Evolutionary conservation across 2,888 invertebrate species (phyloP), one percentile per base, ranked within the genome.

Genomic region (Terebella lapidaria): DNA sequence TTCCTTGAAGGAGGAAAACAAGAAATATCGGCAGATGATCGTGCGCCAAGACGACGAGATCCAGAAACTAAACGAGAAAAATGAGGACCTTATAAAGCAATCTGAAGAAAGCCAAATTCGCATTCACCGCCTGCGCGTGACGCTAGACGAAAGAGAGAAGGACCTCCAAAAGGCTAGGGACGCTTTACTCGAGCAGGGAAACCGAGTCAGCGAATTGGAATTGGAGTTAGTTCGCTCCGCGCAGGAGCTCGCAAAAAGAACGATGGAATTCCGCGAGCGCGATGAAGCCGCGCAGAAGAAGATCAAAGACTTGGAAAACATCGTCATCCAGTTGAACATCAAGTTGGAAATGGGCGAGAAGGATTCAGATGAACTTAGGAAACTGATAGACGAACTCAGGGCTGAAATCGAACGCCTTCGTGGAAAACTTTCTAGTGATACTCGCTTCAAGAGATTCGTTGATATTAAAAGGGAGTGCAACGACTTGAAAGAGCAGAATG

Each of bases 371-470:
- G 27, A 5, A 22, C 53, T 53, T 26, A 4, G 22, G 28, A 5
- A 25, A 15, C 53, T 18, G 53, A 28, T 53, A 25, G 4, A 15
- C 5, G 28, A 28, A 4, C 53, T 18, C 15, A 10, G 10, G 53
- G 29, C 5, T 15, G 53, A 53, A 28, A 25, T 53, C 10, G 53
- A 53, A 28, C 10, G 28, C 5, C 28, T 53, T 4, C 5, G 53
- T 10, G 26, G 27, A 28, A 25, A 28, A 22, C 53, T 53, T 22
- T 27, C 53, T 15, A 27, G 27, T 5, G 53, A 53, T 28, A 5
- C 27, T 22, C 26, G 63, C 1, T 65, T 65, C 47, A 28, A 29
- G n/a, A 54, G 57, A 53, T 65, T 64, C 53, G 65, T 65, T 18
- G 57, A 51, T 10, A 54, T 65, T 2, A 61, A 64, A 49, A 29